Conservation (phyloP, 1,140 invertebrate genomes). For the Drosophila miranda region DNA sequence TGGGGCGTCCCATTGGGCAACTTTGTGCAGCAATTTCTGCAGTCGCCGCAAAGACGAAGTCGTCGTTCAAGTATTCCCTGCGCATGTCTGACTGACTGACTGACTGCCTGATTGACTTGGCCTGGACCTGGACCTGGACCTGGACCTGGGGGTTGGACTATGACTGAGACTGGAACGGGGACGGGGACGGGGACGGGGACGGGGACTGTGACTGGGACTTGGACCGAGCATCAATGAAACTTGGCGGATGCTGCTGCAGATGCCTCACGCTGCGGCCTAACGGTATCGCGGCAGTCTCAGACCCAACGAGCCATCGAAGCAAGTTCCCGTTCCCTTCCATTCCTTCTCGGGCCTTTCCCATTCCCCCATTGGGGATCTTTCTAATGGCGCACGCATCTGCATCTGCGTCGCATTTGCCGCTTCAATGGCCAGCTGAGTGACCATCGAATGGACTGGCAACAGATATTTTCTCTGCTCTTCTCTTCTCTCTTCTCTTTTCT, state of each 20-base stretch:
- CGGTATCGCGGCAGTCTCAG: constrained; percentile 47
- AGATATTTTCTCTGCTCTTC: constrained; percentile 1
- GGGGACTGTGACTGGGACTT: constrained; percentile 21
- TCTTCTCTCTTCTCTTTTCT: constrained; percentile 2
- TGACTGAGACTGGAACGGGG: constrained; percentile 8
- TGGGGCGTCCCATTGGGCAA: constrained; percentile 69
- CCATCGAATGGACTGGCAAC: constrained; percentile 34
- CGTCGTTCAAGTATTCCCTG: constrained; percentile 55
- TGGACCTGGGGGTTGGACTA: constrained; percentile 2
- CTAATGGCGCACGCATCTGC: constrained; percentile 69
- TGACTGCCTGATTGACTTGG: constrained; percentile 77
- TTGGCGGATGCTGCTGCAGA: constrained; percentile 44
- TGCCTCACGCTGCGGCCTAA: constrained; percentile 66
- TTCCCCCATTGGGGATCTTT: constrained; percentile 33
- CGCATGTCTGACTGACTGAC: constrained; percentile 63
- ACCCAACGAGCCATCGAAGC: constrained; percentile 18
- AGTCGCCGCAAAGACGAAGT: constrained; percentile 3
- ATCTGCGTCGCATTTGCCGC: constrained; percentile 67
- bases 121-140: constrained; percentile 30
- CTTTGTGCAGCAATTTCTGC: constrained; percentile 47
- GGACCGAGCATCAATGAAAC: constrained; percentile 67
- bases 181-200: constrained; percentile 15
- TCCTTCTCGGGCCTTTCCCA: not conserved
- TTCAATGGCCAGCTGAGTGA: constrained; percentile 70
- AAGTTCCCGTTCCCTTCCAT: not conserved